These are phyloP conservation scores for Portunus trituberculatus DNA, from an alignment of 1,140 invertebrate species.

Conservation along the genomic window DNA sequence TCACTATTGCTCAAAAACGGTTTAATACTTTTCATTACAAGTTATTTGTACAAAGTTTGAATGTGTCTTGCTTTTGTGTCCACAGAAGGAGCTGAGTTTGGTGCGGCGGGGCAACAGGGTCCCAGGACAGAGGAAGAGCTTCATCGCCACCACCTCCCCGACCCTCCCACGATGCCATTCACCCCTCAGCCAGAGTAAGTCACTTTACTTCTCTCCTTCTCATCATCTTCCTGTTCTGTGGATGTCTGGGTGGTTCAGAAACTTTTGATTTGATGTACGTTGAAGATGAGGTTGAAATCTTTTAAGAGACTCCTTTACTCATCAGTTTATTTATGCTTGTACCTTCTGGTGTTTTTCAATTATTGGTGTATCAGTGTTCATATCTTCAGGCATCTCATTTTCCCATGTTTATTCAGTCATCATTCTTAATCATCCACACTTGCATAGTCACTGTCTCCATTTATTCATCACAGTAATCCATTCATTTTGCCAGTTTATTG, in stretches of 20 bases:
- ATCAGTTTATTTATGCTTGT: too few relatives aligned
- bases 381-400: too few relatives aligned
- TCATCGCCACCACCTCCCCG: constrained; percentile 86
- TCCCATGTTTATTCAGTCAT: too few relatives aligned
- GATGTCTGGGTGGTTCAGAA: too few relatives aligned
- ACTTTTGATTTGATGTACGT: too few relatives aligned
- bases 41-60: background rate
- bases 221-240: background rate
- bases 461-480: too few relatives aligned
- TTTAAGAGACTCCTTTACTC: too few relatives aligned
- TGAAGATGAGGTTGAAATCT: too few relatives aligned
- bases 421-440: too few relatives aligned
- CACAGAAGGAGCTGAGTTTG: constrained; percentile 85
- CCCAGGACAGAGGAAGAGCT: constrained; percentile 84
- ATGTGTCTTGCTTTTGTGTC: constrained; percentile 78
- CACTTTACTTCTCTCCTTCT: background rate
- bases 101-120: constrained; percentile 83
- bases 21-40: background rate
- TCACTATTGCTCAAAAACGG: background rate
- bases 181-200: constrained; percentile 84
- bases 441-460: too few relatives aligned
- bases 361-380: background rate
- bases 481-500: too few relatives aligned
- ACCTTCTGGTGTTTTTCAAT: too few relatives aligned
- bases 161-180: constrained; percentile 91